phyloP scores from a whole-genome alignment of 1,140 invertebrate genomes.

The Tyrophagus putrescentiae region DNA sequence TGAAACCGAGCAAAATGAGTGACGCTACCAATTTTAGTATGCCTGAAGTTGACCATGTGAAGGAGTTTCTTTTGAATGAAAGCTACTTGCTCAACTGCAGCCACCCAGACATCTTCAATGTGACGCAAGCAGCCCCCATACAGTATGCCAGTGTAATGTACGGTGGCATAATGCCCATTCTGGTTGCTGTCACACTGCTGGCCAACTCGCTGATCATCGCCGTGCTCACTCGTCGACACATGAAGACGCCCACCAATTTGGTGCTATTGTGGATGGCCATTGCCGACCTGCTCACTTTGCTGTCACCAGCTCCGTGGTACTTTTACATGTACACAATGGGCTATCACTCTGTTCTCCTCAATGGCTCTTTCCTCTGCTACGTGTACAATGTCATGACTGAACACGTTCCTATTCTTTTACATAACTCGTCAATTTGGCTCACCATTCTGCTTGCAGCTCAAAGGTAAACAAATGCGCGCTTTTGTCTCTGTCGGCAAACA shows the following conservation, averaged over 20 bases:
- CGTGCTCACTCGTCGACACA: conserved; percentile 46
- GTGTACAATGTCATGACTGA: conserved; percentile 55
- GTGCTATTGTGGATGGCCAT: conserved; percentile 68
- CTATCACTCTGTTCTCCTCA: conserved; percentile 60
- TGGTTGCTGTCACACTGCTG: conserved; percentile 70
- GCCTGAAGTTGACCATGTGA: no score
- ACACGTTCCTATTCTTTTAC: conserved; percentile 61
- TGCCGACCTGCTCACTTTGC: conserved; percentile 76
- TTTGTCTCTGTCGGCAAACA: not conserved
- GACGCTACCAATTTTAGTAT: no score
- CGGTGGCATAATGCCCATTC: conserved; percentile 62
- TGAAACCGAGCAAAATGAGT: no score
- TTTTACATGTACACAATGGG: conserved; percentile 80
- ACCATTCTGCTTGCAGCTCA: conserved; percentile 70
- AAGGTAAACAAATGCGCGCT: conserved; percentile 32
- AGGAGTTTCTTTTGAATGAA: no score
- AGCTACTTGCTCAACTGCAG: not conserved
- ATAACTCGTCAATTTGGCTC: conserved; percentile 79
- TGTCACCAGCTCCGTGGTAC: conserved; percentile 68
- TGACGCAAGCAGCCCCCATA: conserved; percentile 38
- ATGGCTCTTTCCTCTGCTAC: conserved; percentile 55
- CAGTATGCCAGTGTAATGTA: conserved; percentile 46
- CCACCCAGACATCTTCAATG: conserved; percentile 23
- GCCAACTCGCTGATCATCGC: conserved; percentile 74
- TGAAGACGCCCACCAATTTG: conserved; percentile 51